Base-by-base conservation (phyloP, 2,113 vertebrate genomes). In the Pipra filicauda region DNA sequence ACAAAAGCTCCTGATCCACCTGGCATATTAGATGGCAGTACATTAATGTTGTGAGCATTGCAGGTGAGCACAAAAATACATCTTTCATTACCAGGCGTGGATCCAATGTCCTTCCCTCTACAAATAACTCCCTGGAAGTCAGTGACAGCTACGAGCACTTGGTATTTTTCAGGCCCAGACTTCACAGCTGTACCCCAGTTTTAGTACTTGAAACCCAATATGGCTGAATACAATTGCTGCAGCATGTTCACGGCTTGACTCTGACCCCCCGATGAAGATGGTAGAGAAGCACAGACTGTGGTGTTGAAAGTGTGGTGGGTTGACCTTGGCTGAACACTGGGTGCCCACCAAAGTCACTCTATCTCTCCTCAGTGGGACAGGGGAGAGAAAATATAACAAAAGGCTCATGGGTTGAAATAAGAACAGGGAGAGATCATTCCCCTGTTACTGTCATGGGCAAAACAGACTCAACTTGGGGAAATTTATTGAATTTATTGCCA, bases 181-280 rank as follows among this genome's bases (percentile, higher is more conserved):
- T 44, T 55, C 27, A 39, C 37, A 75, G 12, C 4, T 57, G 41
- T 71, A 81, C 28, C 41, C 39, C 44, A 17, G 0, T 85, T 91
- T 81, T 44, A 70, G 62, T 15, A 21, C 31, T 33, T 6, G 1
- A 15, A 84, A 43, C 27, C 37, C 15, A 30, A 0, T 24, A 37
- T 0, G 2, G 75, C 31, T 39, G 46, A 73, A 65, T 6, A 22
- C 8, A 46, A 19, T 6, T 57, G 31, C 52, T 79, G 59, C 41
- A 70, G 14, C 20, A 5, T 1, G 18, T 27, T 84, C 61, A 43
- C 1, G 2, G 15, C 75, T 72, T 0, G 0, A 26, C 44, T 70
- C 31, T 10, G 2, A 4, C 1, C 14, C 54, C 1, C 0, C 13
- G 41, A 39, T 9, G 19, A 39, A 62, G 51, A 33, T 8, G 27